Evolutionary conservation across 2,797 vertebrate species (phyloP).

Genomic region (Podargus strigoides): DNA sequence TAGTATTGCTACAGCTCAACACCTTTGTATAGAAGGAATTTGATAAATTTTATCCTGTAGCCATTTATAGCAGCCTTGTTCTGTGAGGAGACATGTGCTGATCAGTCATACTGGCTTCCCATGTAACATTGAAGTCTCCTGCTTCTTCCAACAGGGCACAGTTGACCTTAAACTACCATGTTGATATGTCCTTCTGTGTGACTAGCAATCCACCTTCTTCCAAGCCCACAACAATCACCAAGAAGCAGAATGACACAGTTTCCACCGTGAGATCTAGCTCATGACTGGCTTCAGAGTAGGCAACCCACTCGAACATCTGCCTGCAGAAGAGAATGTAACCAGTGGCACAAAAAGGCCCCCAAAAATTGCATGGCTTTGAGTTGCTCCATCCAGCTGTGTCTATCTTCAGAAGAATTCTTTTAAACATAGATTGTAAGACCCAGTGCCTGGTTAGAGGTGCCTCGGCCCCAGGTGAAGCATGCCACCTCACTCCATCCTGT

Average conservation of each 20-base stretch:
- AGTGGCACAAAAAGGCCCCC: no score
- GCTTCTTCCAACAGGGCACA: background rate
- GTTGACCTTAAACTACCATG: background rate
- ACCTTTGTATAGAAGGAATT: background rate
- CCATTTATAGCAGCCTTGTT: background rate
- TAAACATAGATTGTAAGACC: background rate
- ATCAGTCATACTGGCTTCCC: background rate
- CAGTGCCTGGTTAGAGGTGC: rapidly evolving
- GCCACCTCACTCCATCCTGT: rapidly evolving
- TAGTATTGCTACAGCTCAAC: background rate
- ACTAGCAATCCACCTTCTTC: rapidly evolving
- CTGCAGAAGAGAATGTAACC: rapidly evolving
- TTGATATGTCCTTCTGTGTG: background rate
- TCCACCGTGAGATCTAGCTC: background rate
- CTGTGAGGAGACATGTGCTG: background rate
- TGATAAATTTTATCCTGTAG: background rate
- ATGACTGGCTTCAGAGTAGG: background rate
- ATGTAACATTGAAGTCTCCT: rapidly evolving
- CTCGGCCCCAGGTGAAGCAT: background rate
- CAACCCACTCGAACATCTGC: rapidly evolving
- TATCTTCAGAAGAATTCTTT: background rate
- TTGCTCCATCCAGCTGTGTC: background rate
- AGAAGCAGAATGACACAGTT: background rate
- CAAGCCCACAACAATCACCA: background rate
- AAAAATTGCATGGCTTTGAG: background rate